These are phyloP conservation scores for Phlogophora meticulosa DNA, from an alignment of 2,888 invertebrate genomes.

Conservation along the genomic window DNA sequence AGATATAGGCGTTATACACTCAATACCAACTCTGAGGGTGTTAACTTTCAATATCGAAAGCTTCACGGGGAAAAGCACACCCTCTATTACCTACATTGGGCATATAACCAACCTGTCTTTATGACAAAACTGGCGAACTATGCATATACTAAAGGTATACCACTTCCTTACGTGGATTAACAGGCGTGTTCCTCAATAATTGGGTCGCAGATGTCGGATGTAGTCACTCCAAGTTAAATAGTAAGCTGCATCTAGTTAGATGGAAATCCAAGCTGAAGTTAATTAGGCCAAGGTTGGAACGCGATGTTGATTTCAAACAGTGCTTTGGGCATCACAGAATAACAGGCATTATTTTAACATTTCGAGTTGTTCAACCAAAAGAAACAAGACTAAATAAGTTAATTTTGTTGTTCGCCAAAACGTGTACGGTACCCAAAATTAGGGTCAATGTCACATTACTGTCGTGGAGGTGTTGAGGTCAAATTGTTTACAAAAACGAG, in stretches of 20 bases:
- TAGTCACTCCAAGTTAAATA: slow-evolving; percentile 26
- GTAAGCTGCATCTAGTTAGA: slow-evolving; percentile 17
- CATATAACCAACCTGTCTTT: neutral
- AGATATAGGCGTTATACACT: neutral
- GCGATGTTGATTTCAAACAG: slow-evolving; percentile 7
- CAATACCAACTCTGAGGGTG: neutral
- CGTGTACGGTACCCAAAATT: slow-evolving; percentile 42
- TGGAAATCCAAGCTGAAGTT: slow-evolving; percentile 13
- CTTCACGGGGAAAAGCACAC: neutral
- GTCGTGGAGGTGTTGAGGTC: slow-evolving; percentile 57
- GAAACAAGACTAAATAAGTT: slow-evolving; percentile 28
- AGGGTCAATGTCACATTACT: slow-evolving; percentile 55
- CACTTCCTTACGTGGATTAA: too few relatives aligned
- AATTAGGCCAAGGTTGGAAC: slow-evolving; percentile 34
- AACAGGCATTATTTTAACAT: slow-evolving; percentile 1
- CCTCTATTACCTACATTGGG: neutral
- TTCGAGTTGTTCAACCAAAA: slow-evolving; percentile 17
- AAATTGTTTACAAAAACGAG: slow-evolving; percentile 31
- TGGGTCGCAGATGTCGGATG: slow-evolving; percentile 18
- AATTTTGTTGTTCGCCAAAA: slow-evolving; percentile 42
- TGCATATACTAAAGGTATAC: too few relatives aligned
- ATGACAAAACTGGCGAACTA: too few relatives aligned
- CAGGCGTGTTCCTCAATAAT: slow-evolving; percentile 1
- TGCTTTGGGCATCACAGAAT: neutral
- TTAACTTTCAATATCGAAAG: neutral